A percentile compares a stretch with the other conserved stretches of the same genome.
These are phyloP conservation scores for Anagrus nilaparvatae DNA, from an alignment of 1,140 invertebrate genomes.

Conservation along the genomic window DNA sequence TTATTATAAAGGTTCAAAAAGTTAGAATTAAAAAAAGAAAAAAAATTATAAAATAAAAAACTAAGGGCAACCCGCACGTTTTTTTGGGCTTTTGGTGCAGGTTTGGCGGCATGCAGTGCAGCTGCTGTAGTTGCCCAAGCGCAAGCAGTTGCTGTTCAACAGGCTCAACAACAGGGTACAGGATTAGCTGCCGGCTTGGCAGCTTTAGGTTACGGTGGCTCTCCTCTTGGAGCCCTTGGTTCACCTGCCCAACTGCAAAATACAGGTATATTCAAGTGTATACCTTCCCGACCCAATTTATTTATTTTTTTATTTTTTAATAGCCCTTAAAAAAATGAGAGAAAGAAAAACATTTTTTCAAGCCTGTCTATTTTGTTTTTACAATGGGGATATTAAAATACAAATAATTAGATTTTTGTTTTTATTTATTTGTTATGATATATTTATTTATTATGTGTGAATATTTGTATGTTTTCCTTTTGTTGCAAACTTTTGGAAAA, in stretches of 20 bases:
- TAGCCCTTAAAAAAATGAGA: too few relatives aligned
- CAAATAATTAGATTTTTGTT: too few relatives aligned
- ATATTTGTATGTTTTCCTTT: too few relatives aligned
- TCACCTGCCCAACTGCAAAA: constrained; percentile 41
- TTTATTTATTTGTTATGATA: too few relatives aligned
- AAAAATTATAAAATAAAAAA: too few relatives aligned
- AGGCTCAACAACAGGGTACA: constrained; percentile 40
- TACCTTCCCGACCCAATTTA: constrained; percentile 12
- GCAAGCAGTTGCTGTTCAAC: constrained; percentile 40
- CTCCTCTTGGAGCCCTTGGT: constrained; percentile 39
- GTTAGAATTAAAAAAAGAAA: too few relatives aligned
- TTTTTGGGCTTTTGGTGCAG: constrained; percentile 41
- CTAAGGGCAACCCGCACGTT: constrained; percentile 32
- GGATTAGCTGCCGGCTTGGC: constrained; percentile 40
- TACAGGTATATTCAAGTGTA: constrained; percentile 31
- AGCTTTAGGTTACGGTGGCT: constrained; percentile 40
- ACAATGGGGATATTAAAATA: too few relatives aligned
- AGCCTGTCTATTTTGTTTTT: too few relatives aligned
- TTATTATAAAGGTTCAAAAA: too few relatives aligned
- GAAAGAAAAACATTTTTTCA: too few relatives aligned
- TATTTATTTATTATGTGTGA: too few relatives aligned
- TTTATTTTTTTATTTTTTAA: constrained; percentile 2
- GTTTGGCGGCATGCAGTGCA: constrained; percentile 41
- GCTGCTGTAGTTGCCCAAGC: constrained; percentile 40
- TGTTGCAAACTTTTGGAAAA: too few relatives aligned